A percentile compares a stretch with the other conserved stretches of the same genome.
Conservation (phyloP, 2,888 invertebrate genomes). For the Rhamnusium bicolor region DNA sequence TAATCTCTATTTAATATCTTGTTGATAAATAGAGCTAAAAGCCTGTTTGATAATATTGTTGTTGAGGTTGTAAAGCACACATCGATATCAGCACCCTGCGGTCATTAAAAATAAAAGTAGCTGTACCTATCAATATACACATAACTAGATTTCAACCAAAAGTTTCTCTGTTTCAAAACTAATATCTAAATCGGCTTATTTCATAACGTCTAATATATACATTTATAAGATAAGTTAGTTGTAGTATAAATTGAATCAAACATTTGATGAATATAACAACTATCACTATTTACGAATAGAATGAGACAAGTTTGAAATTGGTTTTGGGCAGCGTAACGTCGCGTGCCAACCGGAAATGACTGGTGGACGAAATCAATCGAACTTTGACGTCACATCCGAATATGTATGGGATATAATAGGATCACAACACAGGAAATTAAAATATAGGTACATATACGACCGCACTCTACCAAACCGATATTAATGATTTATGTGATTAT, state of each 20-base stretch:
- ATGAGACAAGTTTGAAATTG: constrained; percentile 63
- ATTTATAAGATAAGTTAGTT: constrained; percentile 7
- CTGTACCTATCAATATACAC: background rate
- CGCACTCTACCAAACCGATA: constrained; percentile 41
- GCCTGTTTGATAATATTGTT: too few relatives aligned
- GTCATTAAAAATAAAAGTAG: too few relatives aligned
- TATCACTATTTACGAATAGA: constrained; percentile 51
- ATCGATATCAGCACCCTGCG: too few relatives aligned
- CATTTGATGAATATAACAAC: constrained; percentile 48
- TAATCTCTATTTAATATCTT: too few relatives aligned
- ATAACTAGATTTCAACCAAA: background rate
- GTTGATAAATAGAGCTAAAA: too few relatives aligned
- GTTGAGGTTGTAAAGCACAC: too few relatives aligned
- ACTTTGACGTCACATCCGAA: constrained; percentile 63
- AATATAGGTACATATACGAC: constrained; percentile 66
- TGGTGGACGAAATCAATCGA: constrained; percentile 68
- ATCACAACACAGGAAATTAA: constrained; percentile 70
- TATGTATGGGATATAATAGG: constrained; percentile 66
- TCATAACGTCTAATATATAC: background rate
- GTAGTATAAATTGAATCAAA: constrained; percentile 22
- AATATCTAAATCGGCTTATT: background rate
- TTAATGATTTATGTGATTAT: constrained; percentile 48
- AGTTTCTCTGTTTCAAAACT: background rate
- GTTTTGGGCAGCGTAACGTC: constrained; percentile 58
- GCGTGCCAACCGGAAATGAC: constrained; percentile 66